Evolutionary conservation across 2,797 vertebrate genomes (phyloP).

Genomic region (Lateolabrax maculatus): DNA sequence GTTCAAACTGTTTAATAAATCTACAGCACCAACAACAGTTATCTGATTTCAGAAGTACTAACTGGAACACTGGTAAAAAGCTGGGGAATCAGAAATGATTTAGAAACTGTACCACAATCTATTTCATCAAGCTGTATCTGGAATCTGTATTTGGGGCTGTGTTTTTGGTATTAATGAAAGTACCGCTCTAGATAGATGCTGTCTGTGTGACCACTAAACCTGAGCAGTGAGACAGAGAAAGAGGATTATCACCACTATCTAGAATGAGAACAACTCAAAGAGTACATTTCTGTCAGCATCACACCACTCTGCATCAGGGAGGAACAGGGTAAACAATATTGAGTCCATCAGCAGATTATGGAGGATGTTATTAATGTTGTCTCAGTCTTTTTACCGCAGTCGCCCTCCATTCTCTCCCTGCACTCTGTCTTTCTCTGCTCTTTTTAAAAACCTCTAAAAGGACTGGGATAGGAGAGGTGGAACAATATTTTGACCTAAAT

Average conservation of each 20-base stretch:
- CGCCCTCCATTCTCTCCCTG: slow-evolving; percentile 25
- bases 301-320: not conserved
- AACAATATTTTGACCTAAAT: slow-evolving; percentile 69
- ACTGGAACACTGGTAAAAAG: not conserved
- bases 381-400: slow-evolving; percentile 27
- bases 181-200: slow-evolving; percentile 35
- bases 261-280: slow-evolving; percentile 50
- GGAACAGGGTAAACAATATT: slow-evolving; percentile 52
- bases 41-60: not conserved
- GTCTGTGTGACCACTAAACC: slow-evolving; percentile 51
- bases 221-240: slow-evolving; percentile 37
- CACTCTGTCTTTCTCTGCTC: slow-evolving; percentile 26
- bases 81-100: slow-evolving; percentile 6
- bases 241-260: slow-evolving; percentile 62
- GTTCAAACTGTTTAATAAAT: not conserved
- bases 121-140: slow-evolving; percentile 25
- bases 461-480: slow-evolving; percentile 5
- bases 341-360: slow-evolving; percentile 65
- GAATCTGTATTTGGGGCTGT: slow-evolving; percentile 30
- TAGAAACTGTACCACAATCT: slow-evolving; percentile 26
- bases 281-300: slow-evolving; percentile 33
- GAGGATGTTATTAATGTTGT: slow-evolving; percentile 55
- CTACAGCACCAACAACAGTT: not conserved
- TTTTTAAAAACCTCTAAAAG: slow-evolving; percentile 23
- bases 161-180: slow-evolving; percentile 42